phyloP scores from a whole-genome alignment of 2,113 vertebrate species.

The Cichladusa arquata region DNA sequence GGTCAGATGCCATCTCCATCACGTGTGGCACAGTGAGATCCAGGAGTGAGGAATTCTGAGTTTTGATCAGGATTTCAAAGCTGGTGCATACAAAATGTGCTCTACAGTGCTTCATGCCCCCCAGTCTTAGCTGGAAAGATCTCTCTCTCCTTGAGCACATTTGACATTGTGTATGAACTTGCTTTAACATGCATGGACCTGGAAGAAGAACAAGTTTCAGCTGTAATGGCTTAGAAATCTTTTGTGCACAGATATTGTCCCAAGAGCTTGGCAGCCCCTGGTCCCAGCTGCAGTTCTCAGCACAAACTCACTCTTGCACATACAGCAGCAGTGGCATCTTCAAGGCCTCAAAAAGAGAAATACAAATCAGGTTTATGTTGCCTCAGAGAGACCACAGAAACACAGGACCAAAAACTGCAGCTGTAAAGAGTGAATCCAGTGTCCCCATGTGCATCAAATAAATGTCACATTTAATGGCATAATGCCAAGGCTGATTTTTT shows the following conservation, averaged over 20 bases:
- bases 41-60: neutral
- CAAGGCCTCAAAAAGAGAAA: neutral
- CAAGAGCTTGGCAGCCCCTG: neutral
- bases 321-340: neutral
- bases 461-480: neutral
- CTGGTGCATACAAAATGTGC: too few relatives aligned
- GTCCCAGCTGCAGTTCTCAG: neutral
- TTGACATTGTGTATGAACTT: neutral
- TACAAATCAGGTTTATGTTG: neutral
- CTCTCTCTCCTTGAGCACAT: neutral
- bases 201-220: neutral
- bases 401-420: neutral
- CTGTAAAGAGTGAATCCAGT: neutral
- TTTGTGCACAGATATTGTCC: neutral
- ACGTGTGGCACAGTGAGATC: rapidly evolving
- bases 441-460: neutral
- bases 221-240: neutral
- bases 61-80: neutral
- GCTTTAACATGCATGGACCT: rapidly evolving
- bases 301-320: neutral
- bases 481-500: neutral
- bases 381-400: neutral
- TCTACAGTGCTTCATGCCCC: neutral
- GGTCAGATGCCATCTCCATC: neutral
- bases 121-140: neutral